Conservation (phyloP, 2,113 vertebrate species). For the Lamprologus sp. region DNA sequence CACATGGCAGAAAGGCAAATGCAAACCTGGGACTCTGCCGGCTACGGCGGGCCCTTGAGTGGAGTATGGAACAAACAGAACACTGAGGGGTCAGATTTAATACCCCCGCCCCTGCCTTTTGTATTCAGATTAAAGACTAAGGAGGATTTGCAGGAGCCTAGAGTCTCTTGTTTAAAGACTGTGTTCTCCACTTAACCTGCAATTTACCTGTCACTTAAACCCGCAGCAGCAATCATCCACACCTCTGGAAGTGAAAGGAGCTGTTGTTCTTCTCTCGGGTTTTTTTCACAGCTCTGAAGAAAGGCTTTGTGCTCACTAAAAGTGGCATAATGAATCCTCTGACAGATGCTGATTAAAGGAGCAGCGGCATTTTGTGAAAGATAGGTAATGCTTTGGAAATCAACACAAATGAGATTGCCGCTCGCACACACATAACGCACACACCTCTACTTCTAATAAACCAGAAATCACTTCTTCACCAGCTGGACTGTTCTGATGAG, state of each 20-base stretch:
- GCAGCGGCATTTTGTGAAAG: background rate
- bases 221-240: constrained; percentile 64
- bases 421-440: background rate
- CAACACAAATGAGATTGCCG: constrained; percentile 8
- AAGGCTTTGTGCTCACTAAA: constrained; percentile 50
- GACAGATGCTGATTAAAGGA: constrained; percentile 47
- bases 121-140: constrained; percentile 94
- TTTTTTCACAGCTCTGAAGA: constrained; percentile 13
- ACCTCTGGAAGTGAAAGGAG: constrained; percentile 55
- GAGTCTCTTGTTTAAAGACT: constrained; percentile 82
- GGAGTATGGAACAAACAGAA: constrained; percentile 77
- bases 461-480: constrained; percentile 36
- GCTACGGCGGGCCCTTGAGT: constrained; percentile 68
- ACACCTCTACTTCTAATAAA: constrained; percentile 3
- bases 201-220: constrained; percentile 92
- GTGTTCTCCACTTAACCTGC: constrained; percentile 91
- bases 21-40: constrained; percentile 69
- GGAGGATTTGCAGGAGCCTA: constrained; percentile 84
- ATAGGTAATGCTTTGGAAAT: constrained; percentile 26
- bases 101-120: constrained; percentile 80
- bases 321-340: constrained; percentile 27
- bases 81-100: constrained; percentile 87
- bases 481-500: constrained; percentile 21
- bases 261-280: constrained; percentile 15
- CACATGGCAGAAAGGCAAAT: constrained; percentile 69